Evolutionary conservation across 2,797 vertebrate genomes (phyloP).

Genomic region (Dendrocincla tyrannina): DNA sequence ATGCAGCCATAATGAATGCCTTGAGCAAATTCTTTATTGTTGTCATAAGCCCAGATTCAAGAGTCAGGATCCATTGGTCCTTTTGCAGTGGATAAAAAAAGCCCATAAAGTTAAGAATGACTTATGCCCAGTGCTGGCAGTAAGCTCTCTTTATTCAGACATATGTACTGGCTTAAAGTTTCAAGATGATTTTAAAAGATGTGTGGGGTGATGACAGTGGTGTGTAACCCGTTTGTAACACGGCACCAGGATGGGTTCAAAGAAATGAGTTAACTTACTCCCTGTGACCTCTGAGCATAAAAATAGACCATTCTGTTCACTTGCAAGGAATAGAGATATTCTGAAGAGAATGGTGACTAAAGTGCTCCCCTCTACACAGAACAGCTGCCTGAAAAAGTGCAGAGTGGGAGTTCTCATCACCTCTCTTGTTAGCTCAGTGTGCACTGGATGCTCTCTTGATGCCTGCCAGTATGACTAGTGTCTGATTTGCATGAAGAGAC

Average conservation of each 20-base stretch:
- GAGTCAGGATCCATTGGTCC: not conserved
- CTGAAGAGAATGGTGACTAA: constrained; percentile 19
- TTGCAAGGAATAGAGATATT: not conserved
- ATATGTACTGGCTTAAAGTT: not conserved
- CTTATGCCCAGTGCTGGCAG: not conserved
- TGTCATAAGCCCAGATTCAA: not conserved
- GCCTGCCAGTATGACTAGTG: not conserved
- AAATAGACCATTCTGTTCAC: not conserved
- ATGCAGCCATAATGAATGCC: not conserved
- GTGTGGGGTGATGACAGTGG: not conserved
- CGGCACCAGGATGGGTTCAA: not conserved
- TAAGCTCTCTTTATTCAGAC: not conserved
- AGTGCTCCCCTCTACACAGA: not conserved
- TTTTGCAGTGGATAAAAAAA: not conserved
- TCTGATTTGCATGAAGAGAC: constrained; percentile 2
- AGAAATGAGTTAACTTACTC: not conserved
- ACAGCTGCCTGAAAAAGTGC: not conserved
- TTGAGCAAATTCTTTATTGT: not conserved
- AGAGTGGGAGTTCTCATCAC: not conserved
- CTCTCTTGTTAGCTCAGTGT: not conserved
- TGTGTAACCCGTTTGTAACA: not conserved
- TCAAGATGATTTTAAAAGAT: not conserved
- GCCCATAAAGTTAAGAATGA: not conserved
- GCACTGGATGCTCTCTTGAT: not conserved
- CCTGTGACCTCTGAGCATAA: not conserved